Percentiles rank a stretch among this genome's conserved stretches.
Conservation (phyloP, 2,888 invertebrate species). For the Neuroscelio doddi region DNA sequence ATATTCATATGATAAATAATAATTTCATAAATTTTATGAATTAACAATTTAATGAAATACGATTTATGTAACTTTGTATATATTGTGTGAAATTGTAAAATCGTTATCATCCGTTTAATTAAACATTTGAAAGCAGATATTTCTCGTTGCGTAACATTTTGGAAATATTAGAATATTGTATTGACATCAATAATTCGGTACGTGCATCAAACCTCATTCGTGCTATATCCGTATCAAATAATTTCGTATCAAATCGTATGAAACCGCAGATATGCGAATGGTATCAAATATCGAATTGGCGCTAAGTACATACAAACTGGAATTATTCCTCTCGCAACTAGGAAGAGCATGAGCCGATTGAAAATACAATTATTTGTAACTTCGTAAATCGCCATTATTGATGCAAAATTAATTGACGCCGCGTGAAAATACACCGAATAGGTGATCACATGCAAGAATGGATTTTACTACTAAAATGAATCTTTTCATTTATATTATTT, state of each 20-base stretch:
- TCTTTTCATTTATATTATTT: no score
- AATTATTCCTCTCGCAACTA: slow-evolving; percentile 36
- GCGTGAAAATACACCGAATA: slow-evolving; percentile 14
- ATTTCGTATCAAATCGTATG: slow-evolving; percentile 44
- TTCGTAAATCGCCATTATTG: slow-evolving; percentile 32
- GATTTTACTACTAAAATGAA: no score
- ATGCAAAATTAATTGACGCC: slow-evolving; percentile 20
- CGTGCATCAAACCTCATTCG: slow-evolving; percentile 40
- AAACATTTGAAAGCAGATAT: no score
- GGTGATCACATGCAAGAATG: no score
- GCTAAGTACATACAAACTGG: slow-evolving; percentile 44
- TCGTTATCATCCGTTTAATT: not conserved
- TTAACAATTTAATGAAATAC: no score
- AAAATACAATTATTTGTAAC: slow-evolving; percentile 42
- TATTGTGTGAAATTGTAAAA: no score
- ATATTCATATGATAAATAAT: no score
- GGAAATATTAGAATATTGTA: slow-evolving; percentile 46
- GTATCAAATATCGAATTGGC: slow-evolving; percentile 47
- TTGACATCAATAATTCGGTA: slow-evolving; percentile 42
- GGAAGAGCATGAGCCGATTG: slow-evolving; percentile 16
- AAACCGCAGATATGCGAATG: slow-evolving; percentile 46
- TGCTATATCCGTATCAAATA: slow-evolving; percentile 47
- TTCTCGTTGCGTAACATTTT: slow-evolving; percentile 40
- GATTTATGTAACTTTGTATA: no score
- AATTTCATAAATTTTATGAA: no score